Evolutionary conservation across 2,113 vertebrate species (phyloP).

Genomic region (Xiphorhynchus elegans): DNA sequence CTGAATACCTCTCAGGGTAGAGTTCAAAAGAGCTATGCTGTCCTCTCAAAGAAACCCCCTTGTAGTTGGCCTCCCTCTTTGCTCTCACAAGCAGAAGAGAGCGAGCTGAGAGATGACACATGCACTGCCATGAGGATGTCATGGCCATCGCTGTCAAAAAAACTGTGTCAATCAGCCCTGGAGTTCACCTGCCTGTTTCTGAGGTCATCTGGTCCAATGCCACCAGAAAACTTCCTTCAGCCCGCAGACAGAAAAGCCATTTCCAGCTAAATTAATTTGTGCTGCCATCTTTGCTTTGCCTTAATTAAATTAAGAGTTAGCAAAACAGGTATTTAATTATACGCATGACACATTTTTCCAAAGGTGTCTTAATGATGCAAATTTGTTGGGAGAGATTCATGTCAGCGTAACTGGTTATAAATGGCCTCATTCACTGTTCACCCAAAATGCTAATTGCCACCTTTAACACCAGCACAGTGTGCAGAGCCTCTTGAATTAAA

Average conservation of each 20-base stretch:
- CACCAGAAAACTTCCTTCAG: neutral
- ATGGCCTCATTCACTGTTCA: neutral
- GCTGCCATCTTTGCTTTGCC: conserved; percentile 32
- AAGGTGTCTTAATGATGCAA: conserved; percentile 49
- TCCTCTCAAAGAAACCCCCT: neutral
- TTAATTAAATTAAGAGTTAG: conserved; percentile 63
- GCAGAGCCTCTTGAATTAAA: neutral
- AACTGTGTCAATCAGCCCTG: neutral
- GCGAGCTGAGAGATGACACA: neutral
- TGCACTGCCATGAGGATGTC: neutral
- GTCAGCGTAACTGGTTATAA: conserved; percentile 6
- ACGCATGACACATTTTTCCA: conserved; percentile 53
- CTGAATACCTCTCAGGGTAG: neutral
- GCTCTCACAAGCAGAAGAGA: neutral
- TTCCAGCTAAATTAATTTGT: conserved; percentile 53
- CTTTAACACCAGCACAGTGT: neutral
- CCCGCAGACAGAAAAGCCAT: conserved; percentile 27
- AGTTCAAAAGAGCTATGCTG: neutral
- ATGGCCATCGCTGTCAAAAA: neutral
- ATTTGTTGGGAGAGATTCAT: conserved; percentile 46
- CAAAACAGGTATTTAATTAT: conserved; percentile 66
- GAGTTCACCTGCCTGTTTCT: neutral
- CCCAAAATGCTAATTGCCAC: neutral
- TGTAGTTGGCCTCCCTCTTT: neutral
- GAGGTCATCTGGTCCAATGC: neutral